Evolutionary conservation across 2,888 invertebrate genomes (phyloP), one percentile per base, ranked within the genome.

Genomic region (Microctonus hyperodae): DNA sequence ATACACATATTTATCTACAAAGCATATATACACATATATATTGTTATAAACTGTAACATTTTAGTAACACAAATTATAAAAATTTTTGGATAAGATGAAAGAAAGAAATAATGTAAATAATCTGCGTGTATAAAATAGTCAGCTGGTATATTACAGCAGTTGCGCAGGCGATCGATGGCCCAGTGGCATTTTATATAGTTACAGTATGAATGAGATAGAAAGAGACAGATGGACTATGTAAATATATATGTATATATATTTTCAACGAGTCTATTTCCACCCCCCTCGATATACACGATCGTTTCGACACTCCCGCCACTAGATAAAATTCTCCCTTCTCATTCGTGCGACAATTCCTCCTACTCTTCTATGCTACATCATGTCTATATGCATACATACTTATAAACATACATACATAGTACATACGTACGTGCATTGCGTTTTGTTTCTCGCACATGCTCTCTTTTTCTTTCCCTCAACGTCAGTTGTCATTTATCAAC

Each of bases 121-220:
- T 69, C 71, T 75, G 74, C 74, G 74, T 74, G 71, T 68, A 72
- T 61, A 72, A 72, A 75, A 74, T 72, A 73, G 74, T 79, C 78
- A 78, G 78, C 78, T 79, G 77, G 72, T 74, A 73, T 69, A 68
- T n/a, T n/a, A 71, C 69, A 72, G 72, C 66, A 73, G 69, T 64
- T 75, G 79, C 78, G 78, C 79, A 80, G 71, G 72, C 78, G 81
- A 81, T 81, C 81, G 80, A 81, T 81, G 79, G 78, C 79, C 77
- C 77, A 78, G 75, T 80, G 74, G 75, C 77, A 74, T 75, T 75
- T 72, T 59, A 37, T 70, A 70, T 65, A 65, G 56, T 50, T 59
- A 62, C 62, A 58, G 61, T 40, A 53, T 5, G 58, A 60, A 25
- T 25, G 25, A 53, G 23, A 53, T n/a, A 4, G 53, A n/a, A 13